These are phyloP conservation scores for Cryptus armator DNA, from an alignment of 2,888 invertebrate species.

Conservation along the genomic window DNA sequence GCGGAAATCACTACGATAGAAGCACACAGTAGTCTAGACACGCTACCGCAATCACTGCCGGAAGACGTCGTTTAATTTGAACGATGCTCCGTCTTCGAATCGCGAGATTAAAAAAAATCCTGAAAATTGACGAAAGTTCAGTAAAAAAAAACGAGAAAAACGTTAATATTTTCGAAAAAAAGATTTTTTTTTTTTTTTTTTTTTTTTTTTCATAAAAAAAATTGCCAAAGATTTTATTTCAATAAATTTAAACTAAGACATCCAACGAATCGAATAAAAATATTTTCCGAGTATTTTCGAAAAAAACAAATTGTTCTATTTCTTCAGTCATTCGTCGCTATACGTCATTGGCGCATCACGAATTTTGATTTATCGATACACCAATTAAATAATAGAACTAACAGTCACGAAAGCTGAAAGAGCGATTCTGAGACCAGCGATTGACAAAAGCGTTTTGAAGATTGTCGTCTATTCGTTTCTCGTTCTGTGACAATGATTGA, in stretches of 20 bases:
- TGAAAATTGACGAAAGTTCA: neutral
- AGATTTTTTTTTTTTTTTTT: neutral
- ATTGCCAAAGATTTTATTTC: no score
- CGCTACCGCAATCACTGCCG: conserved; percentile 41
- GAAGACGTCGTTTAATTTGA: conserved; percentile 24
- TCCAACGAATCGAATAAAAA: no score
- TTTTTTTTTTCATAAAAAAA: no score
- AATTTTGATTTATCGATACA: neutral
- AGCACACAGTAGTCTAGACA: conserved; percentile 3
- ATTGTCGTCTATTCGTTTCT: neutral
- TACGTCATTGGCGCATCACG: no score
- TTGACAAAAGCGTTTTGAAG: conserved; percentile 9
- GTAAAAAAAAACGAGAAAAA: neutral
- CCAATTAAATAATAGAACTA: neutral
- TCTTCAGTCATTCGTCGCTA: neutral
- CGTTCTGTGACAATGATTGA: conserved; percentile 11
- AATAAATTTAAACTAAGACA: no score
- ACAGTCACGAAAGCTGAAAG: conserved; percentile 31
- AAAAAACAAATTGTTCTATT: no score
- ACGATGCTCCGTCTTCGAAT: conserved; percentile 1
- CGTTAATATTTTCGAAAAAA: neutral
- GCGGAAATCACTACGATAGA: conserved; percentile 15
- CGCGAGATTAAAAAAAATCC: neutral
- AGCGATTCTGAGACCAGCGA: neutral
- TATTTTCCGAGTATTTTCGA: no score